Base-by-base conservation (phyloP, 2,888 invertebrate species). In the Acronicta aceris region DNA sequence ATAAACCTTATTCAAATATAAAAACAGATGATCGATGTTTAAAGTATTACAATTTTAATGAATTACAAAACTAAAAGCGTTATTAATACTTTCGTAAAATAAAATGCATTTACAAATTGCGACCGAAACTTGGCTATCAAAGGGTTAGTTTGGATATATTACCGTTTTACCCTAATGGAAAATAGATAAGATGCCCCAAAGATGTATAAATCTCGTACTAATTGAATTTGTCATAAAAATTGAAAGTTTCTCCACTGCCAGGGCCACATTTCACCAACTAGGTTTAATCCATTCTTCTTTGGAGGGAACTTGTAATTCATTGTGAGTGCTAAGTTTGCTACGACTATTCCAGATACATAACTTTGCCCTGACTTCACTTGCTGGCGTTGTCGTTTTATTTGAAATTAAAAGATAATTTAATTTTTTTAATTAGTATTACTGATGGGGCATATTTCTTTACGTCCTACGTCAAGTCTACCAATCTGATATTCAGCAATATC, bases 201-300 rank as follows among this genome's bases (percentile, higher is more conserved):
- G 86, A 85, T 80, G 67, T 83, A 92, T 93, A 93, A 92, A 93
- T 93, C 89, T 84, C 76, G 63, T 79, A 81, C 83, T 93, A 93
- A 93, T 92, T 93, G 88, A 92, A 89, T 93, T 93, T 91, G 91
- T 94, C 92, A 93, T 94, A 94, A 93, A 94, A 94, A 94, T 92
- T 93, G 89, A 90, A 94, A 94, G 91, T 93, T 93, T 89, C 79
- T 77, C 81, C 86, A 83, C 86, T 88, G 81, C 81, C 89, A 87
- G 88, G 87, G 87, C 80, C 88, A 85, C 87, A 91, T 88, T 91
- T 88, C 79, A 82, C 87, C 75, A 89, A 90, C 88, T 94, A 92
- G 92, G 91, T 93, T 93, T 92, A 94, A 93, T 93, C 93, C 92
- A 92, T 92, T 93, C 92, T 89, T 87, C 86, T 89, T 89, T 87